These are phyloP conservation scores for Sisor rabdophorus DNA, from an alignment of 2,113 vertebrate species.

Conservation along the genomic window DNA sequence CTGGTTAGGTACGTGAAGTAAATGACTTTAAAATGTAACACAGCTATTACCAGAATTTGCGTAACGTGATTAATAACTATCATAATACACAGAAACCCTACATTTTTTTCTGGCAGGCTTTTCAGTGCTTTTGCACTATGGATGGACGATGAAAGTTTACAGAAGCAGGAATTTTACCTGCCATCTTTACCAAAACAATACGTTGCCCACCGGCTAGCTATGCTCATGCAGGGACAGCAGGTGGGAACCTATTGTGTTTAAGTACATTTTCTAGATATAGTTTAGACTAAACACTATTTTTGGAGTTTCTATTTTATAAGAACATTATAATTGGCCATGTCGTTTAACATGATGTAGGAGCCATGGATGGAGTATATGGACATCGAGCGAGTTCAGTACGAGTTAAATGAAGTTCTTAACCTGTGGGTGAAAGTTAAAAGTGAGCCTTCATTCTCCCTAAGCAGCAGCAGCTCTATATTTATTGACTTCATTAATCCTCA, in stretches of 20 bases:
- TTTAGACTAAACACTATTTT: too few species aligned
- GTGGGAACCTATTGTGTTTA: conserved; percentile 43
- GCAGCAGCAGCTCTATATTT: conserved; percentile 59
- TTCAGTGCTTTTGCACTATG: conserved; percentile 88
- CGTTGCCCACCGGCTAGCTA: conserved; percentile 83
- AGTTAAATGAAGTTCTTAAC: conserved; percentile 77
- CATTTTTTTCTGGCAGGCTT: conserved; percentile 68
- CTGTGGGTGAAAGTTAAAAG: conserved; percentile 80
- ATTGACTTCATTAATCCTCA: conserved; percentile 75
- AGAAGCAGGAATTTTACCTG: conserved; percentile 87
- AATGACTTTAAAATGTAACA: neutral
- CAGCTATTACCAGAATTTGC: neutral
- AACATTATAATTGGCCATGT: conserved; percentile 1
- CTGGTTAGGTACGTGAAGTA: conserved; percentile 79
- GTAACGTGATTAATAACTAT: neutral
- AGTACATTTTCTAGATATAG: too few species aligned
- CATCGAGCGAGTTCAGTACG: conserved; percentile 80
- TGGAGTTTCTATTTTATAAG: too few species aligned
- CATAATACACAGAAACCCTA: neutral
- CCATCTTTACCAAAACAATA: conserved; percentile 91
- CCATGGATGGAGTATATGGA: conserved; percentile 92
- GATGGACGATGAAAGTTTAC: conserved; percentile 92
- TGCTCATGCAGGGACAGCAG: conserved; percentile 89
- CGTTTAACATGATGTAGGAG: conserved; percentile 69
- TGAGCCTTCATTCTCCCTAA: conserved; percentile 71